Percentiles rank a stretch among this genome's conserved stretches.
Conservation (phyloP, 1,140 invertebrate species). For the Eriosoma lanigerum region DNA sequence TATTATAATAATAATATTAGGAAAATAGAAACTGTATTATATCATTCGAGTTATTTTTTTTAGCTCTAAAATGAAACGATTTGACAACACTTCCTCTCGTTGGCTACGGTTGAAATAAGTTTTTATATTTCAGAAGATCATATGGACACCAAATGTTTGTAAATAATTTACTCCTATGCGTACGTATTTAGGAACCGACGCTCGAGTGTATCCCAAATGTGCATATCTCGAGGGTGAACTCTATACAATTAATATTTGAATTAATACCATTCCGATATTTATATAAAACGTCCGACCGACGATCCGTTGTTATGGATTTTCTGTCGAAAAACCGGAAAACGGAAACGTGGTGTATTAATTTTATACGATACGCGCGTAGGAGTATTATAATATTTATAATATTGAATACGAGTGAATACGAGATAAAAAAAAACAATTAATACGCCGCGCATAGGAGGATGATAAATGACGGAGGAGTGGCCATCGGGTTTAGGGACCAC, state of each 20-base stretch:
- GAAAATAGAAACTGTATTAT: no score
- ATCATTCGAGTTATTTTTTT: no score
- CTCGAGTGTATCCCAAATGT: constrained; percentile 30
- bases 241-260: not conserved
- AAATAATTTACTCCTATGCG: constrained; percentile 2
- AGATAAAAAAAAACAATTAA: not conserved
- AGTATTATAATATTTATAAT: not conserved
- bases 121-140: not conserved
- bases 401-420: not conserved
- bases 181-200: not conserved
- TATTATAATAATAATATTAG: no score
- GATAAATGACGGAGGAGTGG: not conserved
- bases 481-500: constrained; percentile 37
- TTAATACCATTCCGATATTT: no score
- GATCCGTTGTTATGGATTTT: no score
- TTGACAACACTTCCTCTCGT: not conserved
- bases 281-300: not conserved
- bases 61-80: no score
- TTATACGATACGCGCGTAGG: not conserved
- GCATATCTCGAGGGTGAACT: not conserved
- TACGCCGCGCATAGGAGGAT: not conserved
- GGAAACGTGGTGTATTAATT: not conserved
- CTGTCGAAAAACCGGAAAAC: not conserved
- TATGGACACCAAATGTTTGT: constrained; percentile 48
- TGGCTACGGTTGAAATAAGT: constrained; percentile 2